Percentiles rank a stretch among this genome's conserved stretches.
phyloP scores from a whole-genome alignment of 1,140 invertebrate species.

The Zaprionus tsacasi region DNA sequence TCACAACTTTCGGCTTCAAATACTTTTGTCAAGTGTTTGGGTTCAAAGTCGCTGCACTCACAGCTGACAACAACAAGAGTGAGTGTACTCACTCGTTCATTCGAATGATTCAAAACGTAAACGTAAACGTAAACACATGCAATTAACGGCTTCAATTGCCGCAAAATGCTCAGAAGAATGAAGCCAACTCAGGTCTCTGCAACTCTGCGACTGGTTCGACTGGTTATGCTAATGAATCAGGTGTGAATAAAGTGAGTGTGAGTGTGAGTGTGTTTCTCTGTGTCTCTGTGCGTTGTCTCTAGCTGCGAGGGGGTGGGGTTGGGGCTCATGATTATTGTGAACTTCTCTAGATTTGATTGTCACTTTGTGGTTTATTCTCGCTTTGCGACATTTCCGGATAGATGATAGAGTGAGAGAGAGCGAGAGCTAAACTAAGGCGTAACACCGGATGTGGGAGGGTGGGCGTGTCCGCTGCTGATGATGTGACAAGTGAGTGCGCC shows the following conservation, averaged over 20 bases:
- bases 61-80: neutral
- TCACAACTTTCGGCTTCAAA: neutral
- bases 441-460: constrained; percentile 22
- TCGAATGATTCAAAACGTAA: constrained; percentile 40
- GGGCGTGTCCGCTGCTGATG: constrained; percentile 18
- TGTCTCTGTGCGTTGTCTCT: constrained; percentile 2
- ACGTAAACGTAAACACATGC: constrained; percentile 41
- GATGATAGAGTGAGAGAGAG: neutral
- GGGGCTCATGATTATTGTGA: neutral
- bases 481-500: constrained; percentile 29
- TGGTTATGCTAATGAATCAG: constrained; percentile 78
- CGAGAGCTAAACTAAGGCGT: constrained; percentile 27
- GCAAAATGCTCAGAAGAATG: constrained; percentile 53
- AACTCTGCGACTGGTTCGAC: constrained; percentile 54
- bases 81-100: neutral
- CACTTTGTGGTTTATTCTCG: neutral
- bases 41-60: constrained; percentile 13
- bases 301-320: neutral
- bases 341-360: constrained; percentile 9
- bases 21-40: constrained; percentile 15
- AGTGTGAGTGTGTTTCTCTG: constrained; percentile 13
- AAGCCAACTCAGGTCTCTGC: constrained; percentile 18
- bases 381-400: constrained; percentile 16
- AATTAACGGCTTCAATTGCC: constrained; percentile 45
- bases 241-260: constrained; percentile 25